These are phyloP conservation scores for Odontocerum albicorne DNA, from an alignment of 2,888 invertebrate species.

Conservation along the genomic window DNA sequence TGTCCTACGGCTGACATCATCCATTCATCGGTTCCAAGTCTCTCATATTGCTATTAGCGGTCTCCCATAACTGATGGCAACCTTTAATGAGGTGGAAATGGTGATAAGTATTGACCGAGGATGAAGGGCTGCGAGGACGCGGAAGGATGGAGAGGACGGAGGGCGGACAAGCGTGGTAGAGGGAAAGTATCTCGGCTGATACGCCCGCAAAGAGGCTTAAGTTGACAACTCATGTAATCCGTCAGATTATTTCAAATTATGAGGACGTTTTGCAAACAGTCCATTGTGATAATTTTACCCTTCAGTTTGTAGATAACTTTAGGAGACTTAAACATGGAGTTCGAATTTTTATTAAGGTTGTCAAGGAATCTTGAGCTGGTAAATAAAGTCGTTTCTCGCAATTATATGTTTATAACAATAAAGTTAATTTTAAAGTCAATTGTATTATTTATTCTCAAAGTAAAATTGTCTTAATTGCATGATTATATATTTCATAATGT, in stretches of 20 bases:
- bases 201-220: slow-evolving; percentile 13
- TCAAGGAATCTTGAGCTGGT: too few species aligned
- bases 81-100: slow-evolving; percentile 34
- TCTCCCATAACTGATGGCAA: slow-evolving; percentile 25
- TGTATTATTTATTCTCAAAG: too few species aligned
- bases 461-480: too few species aligned
- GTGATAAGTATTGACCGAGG: slow-evolving; percentile 29
- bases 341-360: too few species aligned
- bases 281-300: background rate
- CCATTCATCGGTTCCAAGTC: slow-evolving; percentile 1
- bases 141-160: too few species aligned
- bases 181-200: slow-evolving; percentile 16
- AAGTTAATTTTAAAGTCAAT: too few species aligned
- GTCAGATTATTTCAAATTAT: slow-evolving; percentile 11
- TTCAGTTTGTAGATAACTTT: background rate
- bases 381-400: too few species aligned
- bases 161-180: too few species aligned
- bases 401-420: too few species aligned
- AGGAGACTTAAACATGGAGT: too few species aligned
- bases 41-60: slow-evolving; percentile 3
- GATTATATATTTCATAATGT: too few species aligned
- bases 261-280: background rate
- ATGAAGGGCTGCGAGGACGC: slow-evolving; percentile 7
- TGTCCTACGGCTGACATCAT: too few species aligned
- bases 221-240: slow-evolving; percentile 6